Conservation (phyloP, 2,888 invertebrate genomes). For the Anoncus sp. region DNA sequence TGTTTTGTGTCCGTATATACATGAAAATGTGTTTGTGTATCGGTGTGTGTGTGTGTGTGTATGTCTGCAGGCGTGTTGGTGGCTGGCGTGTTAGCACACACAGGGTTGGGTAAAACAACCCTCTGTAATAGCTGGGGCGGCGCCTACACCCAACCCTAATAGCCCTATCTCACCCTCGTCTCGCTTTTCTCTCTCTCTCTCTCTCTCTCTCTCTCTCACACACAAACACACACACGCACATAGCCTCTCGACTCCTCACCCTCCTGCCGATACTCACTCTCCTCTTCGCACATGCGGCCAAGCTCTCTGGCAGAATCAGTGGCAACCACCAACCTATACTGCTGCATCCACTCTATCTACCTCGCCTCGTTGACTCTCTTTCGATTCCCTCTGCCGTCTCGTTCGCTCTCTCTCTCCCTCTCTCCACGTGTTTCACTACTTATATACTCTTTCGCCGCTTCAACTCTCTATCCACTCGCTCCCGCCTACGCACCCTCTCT, state of each 20-base stretch:
- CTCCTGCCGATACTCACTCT: constrained; percentile 50
- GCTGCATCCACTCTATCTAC: constrained; percentile 23
- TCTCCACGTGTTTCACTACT: constrained; percentile 49
- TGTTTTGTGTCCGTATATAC: constrained; percentile 8
- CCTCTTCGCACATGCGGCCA: constrained; percentile 33
- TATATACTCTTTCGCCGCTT: constrained; percentile 43
- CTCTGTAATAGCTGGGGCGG: constrained; percentile 83
- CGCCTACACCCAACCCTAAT: constrained; percentile 82
- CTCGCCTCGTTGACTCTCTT: constrained; percentile 60
- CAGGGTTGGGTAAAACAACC: constrained; percentile 80
- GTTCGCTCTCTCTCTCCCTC: constrained; percentile 31
- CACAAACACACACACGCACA: too few species aligned
- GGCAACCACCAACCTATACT: constrained; percentile 51
- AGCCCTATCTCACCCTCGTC: constrained; percentile 81
- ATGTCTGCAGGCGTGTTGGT: constrained; percentile 25
- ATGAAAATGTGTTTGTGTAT: constrained; percentile 29
- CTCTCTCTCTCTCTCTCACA: constrained; percentile 63
- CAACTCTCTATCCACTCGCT: constrained; percentile 35
- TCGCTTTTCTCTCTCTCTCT: constrained; percentile 66
- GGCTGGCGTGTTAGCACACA: constrained; percentile 50
- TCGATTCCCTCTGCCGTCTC: constrained; percentile 28
- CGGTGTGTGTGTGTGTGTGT: constrained; percentile 2
- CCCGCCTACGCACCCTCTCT: constrained; percentile 34
- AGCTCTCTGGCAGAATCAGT: constrained; percentile 36
- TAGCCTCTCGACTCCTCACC: constrained; percentile 42